These are phyloP conservation scores for Vannuccia rotundouncinata DNA, from an alignment of 2,888 invertebrate genomes.

Conservation along the genomic window DNA sequence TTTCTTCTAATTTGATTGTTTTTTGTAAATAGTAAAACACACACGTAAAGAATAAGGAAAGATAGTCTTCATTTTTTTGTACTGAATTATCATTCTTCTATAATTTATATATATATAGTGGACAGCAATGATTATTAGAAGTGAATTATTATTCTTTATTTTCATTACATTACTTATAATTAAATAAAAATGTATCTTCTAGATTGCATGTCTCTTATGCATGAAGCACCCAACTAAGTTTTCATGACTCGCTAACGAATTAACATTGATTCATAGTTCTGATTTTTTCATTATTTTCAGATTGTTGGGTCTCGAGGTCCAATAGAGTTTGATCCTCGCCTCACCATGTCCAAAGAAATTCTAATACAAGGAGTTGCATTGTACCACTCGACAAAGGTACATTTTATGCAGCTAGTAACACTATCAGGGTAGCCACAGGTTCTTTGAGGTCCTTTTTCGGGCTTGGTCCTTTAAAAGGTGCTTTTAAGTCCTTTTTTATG, in stretches of 20 bases:
- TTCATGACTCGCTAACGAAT: background rate
- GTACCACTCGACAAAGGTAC: background rate
- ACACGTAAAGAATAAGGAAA: background rate
- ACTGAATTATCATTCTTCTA: background rate
- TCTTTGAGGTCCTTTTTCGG: no score
- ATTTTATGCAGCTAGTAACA: no score
- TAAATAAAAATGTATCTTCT: no score
- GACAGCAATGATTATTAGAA: no score
- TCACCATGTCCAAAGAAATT: conserved; percentile 43
- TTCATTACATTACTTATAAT: no score
- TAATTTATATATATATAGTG: no score
- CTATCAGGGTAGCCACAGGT: no score
- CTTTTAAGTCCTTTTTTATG: no score
- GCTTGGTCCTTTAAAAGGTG: no score
- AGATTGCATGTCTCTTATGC: no score
- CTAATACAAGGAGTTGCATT: conserved; percentile 43
- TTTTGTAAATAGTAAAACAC: background rate
- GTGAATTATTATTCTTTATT: no score
- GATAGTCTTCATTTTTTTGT: background rate
- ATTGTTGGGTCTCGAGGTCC: conserved; percentile 41
- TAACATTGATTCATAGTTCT: background rate
- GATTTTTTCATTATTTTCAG: conserved; percentile 23
- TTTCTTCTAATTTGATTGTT: background rate
- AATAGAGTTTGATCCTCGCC: conserved; percentile 44
- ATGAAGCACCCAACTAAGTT: no score